Percentiles rank a stretch among this genome's conserved stretches.
Conservation (phyloP, 2,797 vertebrate genomes). For the Psittacula echo region DNA sequence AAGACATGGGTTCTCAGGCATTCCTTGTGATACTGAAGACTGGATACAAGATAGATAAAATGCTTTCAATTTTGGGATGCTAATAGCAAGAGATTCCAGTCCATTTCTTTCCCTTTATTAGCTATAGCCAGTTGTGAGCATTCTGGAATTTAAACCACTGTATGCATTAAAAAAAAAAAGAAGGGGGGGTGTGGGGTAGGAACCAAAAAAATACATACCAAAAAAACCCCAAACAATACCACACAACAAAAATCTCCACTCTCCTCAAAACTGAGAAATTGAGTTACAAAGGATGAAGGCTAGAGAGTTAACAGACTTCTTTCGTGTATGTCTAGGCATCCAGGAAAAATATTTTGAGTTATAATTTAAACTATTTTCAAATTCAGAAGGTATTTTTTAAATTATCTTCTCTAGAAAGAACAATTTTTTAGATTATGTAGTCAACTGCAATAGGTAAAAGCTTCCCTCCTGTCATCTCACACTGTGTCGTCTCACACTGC, state of each 20-base stretch:
- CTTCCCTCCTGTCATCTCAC: not conserved
- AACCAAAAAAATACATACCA: not conserved
- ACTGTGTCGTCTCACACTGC: not conserved
- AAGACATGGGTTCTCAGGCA: not conserved
- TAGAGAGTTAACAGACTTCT: not conserved
- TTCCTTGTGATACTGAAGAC: not conserved
- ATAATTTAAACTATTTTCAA: not conserved
- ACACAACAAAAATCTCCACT: accelerated
- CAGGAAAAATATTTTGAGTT: not conserved
- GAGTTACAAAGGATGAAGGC: not conserved
- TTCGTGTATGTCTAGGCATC: not conserved
- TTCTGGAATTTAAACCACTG: not conserved
- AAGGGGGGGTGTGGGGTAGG: too few species aligned
- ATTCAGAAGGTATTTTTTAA: not conserved
- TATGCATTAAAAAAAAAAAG: not conserved
- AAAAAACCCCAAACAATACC: not conserved
- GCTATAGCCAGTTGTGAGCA: not conserved
- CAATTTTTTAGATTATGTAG: not conserved
- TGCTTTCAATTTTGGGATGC: not conserved
- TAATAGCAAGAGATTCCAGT: not conserved
- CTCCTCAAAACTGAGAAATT: not conserved
- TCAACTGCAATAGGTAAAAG: not conserved
- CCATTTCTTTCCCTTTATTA: not conserved
- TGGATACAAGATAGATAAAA: not conserved
- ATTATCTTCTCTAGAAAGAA: not conserved